Percentiles rank a stretch among this genome's conserved stretches.
Evolutionary conservation across 1,140 invertebrate species (phyloP).

Genomic region (Brachionus koreanus): DNA sequence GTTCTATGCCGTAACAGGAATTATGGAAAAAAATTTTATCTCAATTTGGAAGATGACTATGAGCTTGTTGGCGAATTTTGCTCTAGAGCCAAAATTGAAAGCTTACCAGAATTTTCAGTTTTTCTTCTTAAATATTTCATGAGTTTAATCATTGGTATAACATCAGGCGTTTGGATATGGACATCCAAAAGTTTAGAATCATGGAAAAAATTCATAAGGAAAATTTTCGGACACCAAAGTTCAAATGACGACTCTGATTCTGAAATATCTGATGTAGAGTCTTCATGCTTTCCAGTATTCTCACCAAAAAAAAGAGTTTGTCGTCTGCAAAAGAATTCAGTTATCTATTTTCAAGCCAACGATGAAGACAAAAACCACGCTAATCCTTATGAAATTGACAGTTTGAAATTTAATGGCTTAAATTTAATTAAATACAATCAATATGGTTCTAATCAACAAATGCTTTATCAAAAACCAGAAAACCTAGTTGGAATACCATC

Average conservation of each 20-base stretch:
- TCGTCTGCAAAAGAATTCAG: slow-evolving; percentile 9
- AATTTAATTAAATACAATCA: background rate
- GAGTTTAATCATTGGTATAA: slow-evolving; percentile 64
- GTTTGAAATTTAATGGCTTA: background rate
- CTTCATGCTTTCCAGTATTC: background rate
- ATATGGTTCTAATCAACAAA: background rate
- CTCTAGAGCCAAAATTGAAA: slow-evolving; percentile 60
- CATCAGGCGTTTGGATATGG: slow-evolving; percentile 66
- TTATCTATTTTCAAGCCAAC: slow-evolving; percentile 28
- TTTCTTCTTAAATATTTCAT: slow-evolving; percentile 64
- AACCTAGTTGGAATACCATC: background rate
- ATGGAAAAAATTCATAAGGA: slow-evolving; percentile 60
- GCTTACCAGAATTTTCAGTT: slow-evolving; percentile 60
- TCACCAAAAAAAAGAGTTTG: background rate
- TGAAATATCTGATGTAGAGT: background rate
- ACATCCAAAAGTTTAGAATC: slow-evolving; percentile 66
- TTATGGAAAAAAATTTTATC: background rate
- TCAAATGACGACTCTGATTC: background rate
- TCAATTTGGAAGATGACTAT: background rate
- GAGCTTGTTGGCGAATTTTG: slow-evolving; percentile 57
- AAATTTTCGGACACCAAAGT: background rate
- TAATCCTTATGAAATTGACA: background rate
- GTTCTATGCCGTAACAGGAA: slow-evolving; percentile 49
- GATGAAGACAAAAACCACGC: background rate
- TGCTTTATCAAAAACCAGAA: background rate